phyloP scores from a whole-genome alignment of 1,140 invertebrate species.

The Parasteatoda tepidariorum region DNA sequence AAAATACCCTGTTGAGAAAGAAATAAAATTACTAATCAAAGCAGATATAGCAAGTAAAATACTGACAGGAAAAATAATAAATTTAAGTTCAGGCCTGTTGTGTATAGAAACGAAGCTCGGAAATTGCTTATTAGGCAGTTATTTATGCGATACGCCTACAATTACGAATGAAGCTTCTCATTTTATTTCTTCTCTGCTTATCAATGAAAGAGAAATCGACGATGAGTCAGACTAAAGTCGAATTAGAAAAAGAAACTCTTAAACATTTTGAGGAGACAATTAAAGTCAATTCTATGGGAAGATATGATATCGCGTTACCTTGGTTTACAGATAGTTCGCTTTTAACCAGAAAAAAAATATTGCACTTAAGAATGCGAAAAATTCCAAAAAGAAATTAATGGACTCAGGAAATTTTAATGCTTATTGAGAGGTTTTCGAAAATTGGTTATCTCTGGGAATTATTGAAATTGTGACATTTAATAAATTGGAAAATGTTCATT shows the following conservation, averaged over 20 bases:
- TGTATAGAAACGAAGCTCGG: background rate
- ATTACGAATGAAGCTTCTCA: background rate
- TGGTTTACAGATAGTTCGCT: constrained; percentile 15
- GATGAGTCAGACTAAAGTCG: background rate
- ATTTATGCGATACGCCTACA: too few species aligned
- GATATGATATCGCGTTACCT: constrained; percentile 29
- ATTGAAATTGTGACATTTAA: background rate
- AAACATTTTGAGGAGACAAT: background rate
- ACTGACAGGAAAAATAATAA: constrained; percentile 15
- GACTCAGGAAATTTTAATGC: too few species aligned
- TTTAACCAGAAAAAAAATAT: too few species aligned
- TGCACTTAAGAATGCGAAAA: background rate
- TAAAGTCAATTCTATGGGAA: too few species aligned
- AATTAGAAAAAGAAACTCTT: too few species aligned
- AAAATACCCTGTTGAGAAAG: constrained; percentile 12
- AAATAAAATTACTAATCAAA: too few species aligned
- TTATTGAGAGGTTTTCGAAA: constrained; percentile 24
- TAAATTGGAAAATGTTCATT: background rate
- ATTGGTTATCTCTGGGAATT: background rate
- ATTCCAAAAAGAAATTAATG: too few species aligned
- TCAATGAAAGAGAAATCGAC: background rate
- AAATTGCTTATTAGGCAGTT: background rate
- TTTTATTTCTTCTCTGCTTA: constrained; percentile 3
- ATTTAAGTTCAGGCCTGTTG: background rate
- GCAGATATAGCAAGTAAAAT: constrained; percentile 19